Conservation (phyloP, 2,113 vertebrate genomes). For the Xerus inauris region DNA sequence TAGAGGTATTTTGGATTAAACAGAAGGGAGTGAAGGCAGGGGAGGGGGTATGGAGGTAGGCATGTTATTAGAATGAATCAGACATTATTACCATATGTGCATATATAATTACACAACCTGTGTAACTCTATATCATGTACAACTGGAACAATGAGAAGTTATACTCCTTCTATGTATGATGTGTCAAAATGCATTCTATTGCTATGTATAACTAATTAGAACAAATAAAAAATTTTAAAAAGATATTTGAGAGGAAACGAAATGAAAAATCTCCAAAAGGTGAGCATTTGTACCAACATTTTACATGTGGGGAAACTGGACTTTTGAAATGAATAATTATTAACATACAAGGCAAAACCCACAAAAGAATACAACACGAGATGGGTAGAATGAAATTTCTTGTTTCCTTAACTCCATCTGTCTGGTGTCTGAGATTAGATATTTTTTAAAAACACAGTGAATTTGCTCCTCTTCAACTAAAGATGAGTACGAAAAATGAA, state of each 20-base stretch:
- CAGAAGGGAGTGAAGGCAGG: no score
- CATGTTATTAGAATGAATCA: no score
- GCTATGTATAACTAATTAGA: no score
- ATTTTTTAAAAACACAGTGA: neutral
- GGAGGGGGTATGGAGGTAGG: no score
- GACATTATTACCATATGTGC: no score
- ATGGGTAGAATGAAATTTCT: neutral
- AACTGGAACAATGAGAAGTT: no score
- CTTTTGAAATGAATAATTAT: neutral
- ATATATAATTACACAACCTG: no score
- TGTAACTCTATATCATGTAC: no score
- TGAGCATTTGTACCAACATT: neutral
- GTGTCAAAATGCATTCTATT: no score
- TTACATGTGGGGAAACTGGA: neutral
- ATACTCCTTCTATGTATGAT: no score
- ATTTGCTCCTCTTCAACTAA: constrained; percentile 31
- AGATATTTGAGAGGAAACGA: neutral
- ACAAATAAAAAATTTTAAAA: neutral
- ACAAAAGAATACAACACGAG: neutral
- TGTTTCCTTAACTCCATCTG: constrained; percentile 7
- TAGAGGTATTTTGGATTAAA: no score
- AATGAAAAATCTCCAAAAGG: neutral
- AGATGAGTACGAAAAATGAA: constrained; percentile 54
- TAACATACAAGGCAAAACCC: neutral
- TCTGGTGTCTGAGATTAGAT: constrained; percentile 50